Percentiles rank a stretch among this genome's conserved stretches.
phyloP scores from a whole-genome alignment of 2,113 vertebrate species.

The Bucco capensis region DNA sequence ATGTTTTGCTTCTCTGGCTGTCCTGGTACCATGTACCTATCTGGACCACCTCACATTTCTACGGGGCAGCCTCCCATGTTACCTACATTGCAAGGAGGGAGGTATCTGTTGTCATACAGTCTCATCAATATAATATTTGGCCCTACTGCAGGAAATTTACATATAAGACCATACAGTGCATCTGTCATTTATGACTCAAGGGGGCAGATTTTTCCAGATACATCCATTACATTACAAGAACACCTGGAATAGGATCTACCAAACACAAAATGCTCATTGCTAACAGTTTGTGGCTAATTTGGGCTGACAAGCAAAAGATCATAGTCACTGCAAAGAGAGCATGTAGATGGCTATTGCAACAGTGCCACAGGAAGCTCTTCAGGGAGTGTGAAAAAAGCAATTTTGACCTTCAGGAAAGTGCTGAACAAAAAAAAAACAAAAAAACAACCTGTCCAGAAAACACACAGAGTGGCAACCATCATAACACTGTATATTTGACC shows the following conservation, averaged over 20 bases:
- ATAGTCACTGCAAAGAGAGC: neutral
- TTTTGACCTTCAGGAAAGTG: neutral
- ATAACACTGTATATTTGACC: accelerated
- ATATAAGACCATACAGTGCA: neutral
- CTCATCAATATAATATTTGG: neutral
- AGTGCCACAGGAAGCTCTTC: neutral
- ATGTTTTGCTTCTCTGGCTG: neutral
- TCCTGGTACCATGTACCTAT: neutral
- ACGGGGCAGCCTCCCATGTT: accelerated
- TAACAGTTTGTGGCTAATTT: neutral
- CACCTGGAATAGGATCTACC: neutral
- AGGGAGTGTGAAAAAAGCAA: neutral
- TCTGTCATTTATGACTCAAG: neutral
- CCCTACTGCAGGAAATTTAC: neutral
- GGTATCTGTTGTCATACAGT: neutral
- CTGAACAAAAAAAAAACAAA: neutral
- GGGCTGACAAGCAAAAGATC: neutral
- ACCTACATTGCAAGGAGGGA: neutral
- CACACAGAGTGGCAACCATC: neutral
- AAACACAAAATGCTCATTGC: neutral
- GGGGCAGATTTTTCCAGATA: neutral
- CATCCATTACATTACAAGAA: neutral
- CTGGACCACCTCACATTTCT: neutral
- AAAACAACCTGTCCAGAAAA: neutral
- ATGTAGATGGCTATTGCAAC: accelerated